Percentiles rank a stretch among this genome's conserved stretches.
These are phyloP conservation scores for Pseudococcus viburni DNA, from an alignment of 2,888 invertebrate genomes.

Conservation along the genomic window DNA sequence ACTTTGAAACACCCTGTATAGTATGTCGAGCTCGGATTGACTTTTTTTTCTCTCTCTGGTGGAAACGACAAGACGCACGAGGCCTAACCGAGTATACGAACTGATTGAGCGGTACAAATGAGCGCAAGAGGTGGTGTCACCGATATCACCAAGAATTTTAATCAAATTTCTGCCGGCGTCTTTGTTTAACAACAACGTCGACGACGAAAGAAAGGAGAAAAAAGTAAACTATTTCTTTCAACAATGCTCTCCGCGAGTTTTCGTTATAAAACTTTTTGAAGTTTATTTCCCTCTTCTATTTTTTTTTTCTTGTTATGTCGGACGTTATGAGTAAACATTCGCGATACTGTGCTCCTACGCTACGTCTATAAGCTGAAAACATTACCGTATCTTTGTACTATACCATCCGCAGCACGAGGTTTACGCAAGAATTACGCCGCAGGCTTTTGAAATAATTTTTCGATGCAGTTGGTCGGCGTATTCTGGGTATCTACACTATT, in stretches of 20 bases:
- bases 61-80: background rate
- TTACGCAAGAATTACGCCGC: background rate
- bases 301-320: background rate
- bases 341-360: background rate
- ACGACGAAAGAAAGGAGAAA: background rate
- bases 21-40: background rate
- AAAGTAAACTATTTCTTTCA: constrained; percentile 36
- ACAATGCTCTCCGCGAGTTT: constrained; percentile 11
- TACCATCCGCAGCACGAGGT: background rate
- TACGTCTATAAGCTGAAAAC: background rate
- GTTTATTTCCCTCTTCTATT: constrained; percentile 2
- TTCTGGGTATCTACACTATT: background rate
- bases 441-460: constrained; percentile 11
- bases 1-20: too few relatives aligned
- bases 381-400: background rate
- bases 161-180: constrained; percentile 30
- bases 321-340: constrained; percentile 11
- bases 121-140: constrained; percentile 29
- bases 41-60: background rate
- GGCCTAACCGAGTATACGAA: background rate
- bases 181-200: background rate
- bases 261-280: constrained; percentile 35
- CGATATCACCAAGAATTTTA: constrained; percentile 22
- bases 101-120: constrained; percentile 44
- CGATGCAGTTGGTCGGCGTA: background rate